A percentile compares a stretch with the other conserved stretches of the same genome.
Evolutionary conservation across 2,797 vertebrate genomes (phyloP).

Genomic region (Sebastes reedi): DNA sequence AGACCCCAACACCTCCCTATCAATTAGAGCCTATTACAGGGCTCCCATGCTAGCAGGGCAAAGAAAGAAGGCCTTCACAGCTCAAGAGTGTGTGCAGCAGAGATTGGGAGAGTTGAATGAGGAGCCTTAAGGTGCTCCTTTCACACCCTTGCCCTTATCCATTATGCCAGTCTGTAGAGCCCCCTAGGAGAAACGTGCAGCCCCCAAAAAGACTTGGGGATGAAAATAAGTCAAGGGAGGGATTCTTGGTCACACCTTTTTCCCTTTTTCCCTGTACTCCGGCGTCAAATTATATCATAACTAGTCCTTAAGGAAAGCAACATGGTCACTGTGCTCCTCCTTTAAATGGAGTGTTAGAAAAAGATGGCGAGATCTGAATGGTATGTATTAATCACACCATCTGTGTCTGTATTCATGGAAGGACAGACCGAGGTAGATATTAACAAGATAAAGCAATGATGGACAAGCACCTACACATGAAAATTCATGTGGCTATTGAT

Average conservation of each 20-base stretch:
- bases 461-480: constrained; percentile 60
- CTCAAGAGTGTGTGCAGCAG: constrained; percentile 86
- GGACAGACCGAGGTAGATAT: constrained; percentile 31
- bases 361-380: constrained; percentile 30
- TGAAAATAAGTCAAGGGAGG: constrained; percentile 77
- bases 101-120: constrained; percentile 81
- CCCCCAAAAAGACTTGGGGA: constrained; percentile 70
- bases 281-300: constrained; percentile 79
- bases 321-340: constrained; percentile 70
- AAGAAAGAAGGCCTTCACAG: constrained; percentile 92
- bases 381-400: constrained; percentile 24
- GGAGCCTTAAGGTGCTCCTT: constrained; percentile 83
- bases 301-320: constrained; percentile 64
- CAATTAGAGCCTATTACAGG: constrained; percentile 99
- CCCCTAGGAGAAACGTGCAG: constrained; percentile 72
- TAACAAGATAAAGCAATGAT: constrained; percentile 61
- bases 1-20: constrained; percentile 96
- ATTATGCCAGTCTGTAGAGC: constrained; percentile 78
- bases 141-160: constrained; percentile 81
- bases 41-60: constrained; percentile 92
- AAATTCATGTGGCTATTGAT: constrained; percentile 75
- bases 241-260: constrained; percentile 79
- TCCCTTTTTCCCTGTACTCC: constrained; percentile 48
- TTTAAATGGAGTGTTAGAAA: constrained; percentile 41
- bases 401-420: constrained; percentile 18